Conservation (phyloP, 2,797 vertebrate species). For the Enteromius radiatus region DNA sequence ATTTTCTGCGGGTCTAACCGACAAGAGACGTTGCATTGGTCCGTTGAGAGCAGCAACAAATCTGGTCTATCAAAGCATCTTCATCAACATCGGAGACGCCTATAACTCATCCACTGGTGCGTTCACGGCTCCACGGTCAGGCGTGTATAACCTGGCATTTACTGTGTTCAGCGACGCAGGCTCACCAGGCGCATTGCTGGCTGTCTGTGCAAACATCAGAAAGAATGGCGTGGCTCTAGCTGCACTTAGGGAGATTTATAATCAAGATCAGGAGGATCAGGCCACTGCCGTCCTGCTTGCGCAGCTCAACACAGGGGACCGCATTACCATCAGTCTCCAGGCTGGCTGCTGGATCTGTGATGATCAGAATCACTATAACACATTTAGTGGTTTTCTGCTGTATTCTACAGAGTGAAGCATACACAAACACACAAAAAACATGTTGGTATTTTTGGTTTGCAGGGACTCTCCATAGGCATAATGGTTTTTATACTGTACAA, state of each 20-base stretch:
- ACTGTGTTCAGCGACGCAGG: constrained; percentile 51
- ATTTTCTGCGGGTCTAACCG: constrained; percentile 47
- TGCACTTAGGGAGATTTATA: constrained; percentile 43
- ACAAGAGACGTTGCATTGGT: constrained; percentile 39
- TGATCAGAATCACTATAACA: constrained; percentile 56
- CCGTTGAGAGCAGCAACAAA: constrained; percentile 4
- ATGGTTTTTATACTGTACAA: too few relatives aligned
- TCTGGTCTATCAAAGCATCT: constrained; percentile 44
- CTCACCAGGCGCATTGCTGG: constrained; percentile 29
- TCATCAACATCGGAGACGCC: constrained; percentile 53
- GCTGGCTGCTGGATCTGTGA: constrained; percentile 49
- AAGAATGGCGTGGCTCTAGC: constrained; percentile 37
- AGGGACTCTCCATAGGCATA: too few relatives aligned
- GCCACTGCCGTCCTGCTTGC: constrained; percentile 44
- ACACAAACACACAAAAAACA: background rate
- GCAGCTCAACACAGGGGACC: constrained; percentile 49
- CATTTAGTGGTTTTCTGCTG: constrained; percentile 55
- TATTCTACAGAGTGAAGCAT: constrained; percentile 31
- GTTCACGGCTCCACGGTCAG: constrained; percentile 48
- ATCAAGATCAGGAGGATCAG: constrained; percentile 56
- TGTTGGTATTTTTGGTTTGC: too few relatives aligned
- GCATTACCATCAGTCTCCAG: constrained; percentile 35
- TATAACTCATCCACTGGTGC: constrained; percentile 50
- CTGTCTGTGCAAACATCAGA: constrained; percentile 32
- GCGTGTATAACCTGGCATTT: constrained; percentile 51